Evolutionary conservation across 2,888 invertebrate genomes (phyloP), one percentile per base, ranked within the genome.

Genomic region (Phasia obesa): DNA sequence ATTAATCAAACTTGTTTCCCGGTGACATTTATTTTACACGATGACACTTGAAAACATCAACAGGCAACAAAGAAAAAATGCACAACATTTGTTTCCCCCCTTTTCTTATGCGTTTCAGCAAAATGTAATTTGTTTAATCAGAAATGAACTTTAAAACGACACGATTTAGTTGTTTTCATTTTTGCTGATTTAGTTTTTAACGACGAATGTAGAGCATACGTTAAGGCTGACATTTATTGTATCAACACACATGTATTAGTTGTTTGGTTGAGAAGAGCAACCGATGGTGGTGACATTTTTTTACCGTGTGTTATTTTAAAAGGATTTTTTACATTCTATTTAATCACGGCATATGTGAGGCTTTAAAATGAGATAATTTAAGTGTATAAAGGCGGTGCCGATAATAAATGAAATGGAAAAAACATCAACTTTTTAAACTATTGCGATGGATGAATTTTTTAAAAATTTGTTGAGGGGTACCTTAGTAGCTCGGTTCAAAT

Each of bases 61-160:
- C 11, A n/a, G 49, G 9, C 9, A 13, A 25, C 35, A 38, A 51
- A 17, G 15, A 64, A 62, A 11, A 4, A 1, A 49, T 64, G 9
- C 19, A 13, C 5, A 42, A 42, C 42, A n/a, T 5, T 42, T 49
- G 19, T 17, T 49, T 25, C 17, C 47, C 2, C 6, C 19, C 0
- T 17, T 11, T 6, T 35, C 11, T 35, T 35, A 9, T 21, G 21
- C 5, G 9, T 49, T 65, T 15, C 25, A 60, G 13, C 60, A 60
- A 23, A 2, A 7, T 70, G n/a, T 38, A 55, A 64, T 55, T 64
- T 64, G 44, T 74, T 64, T 64, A 64, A 64, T 25, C 31, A 64
- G 9, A 42, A 60, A 31, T 76, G 69, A 69, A 69, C 76, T 76
- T 76, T 76, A 31, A 60, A 69, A 60, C 25, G 31, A 76, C 76